Conservation (phyloP, 2,113 vertebrate genomes). For the Gnathonemus longibarbis region DNA sequence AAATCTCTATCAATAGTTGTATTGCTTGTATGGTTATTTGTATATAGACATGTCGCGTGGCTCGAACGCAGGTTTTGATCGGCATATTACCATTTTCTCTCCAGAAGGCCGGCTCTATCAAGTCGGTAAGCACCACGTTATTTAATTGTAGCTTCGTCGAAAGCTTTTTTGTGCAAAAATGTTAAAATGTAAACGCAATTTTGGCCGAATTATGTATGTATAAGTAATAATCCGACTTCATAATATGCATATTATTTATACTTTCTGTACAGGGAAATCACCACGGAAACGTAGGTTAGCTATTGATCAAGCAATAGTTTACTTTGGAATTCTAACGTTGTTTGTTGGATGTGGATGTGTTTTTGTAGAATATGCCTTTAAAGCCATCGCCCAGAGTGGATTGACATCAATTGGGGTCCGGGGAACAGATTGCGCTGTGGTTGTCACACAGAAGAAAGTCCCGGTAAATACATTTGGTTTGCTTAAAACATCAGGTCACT, state of each 20-base stretch:
- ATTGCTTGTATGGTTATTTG: neutral
- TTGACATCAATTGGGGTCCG: slow-evolving; percentile 62
- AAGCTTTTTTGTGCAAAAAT: neutral
- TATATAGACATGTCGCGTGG: slow-evolving; percentile 57
- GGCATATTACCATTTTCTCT: slow-evolving; percentile 71
- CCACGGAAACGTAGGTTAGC: neutral
- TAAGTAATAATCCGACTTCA: neutral
- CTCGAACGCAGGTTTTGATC: slow-evolving; percentile 66
- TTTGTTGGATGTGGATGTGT: neutral
- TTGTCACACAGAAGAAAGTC: slow-evolving; percentile 68
- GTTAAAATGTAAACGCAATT: neutral
- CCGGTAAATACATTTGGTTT: slow-evolving; percentile 44
- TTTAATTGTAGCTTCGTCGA: neutral
- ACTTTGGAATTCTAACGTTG: neutral
- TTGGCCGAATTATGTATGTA: neutral
- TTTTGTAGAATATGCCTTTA: slow-evolving; percentile 64
- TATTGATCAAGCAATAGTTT: neutral
- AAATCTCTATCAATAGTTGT: neutral
- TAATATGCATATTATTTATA: neutral
- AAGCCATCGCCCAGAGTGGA: slow-evolving; percentile 58
- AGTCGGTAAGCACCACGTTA: slow-evolving; percentile 53
- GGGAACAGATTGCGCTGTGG: slow-evolving; percentile 55
- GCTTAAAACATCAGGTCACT: neutral
- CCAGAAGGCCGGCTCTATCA: slow-evolving; percentile 69
- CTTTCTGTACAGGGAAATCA: neutral